Conservation (phyloP, 2,797 vertebrate genomes). For the Lithobates pipiens region DNA sequence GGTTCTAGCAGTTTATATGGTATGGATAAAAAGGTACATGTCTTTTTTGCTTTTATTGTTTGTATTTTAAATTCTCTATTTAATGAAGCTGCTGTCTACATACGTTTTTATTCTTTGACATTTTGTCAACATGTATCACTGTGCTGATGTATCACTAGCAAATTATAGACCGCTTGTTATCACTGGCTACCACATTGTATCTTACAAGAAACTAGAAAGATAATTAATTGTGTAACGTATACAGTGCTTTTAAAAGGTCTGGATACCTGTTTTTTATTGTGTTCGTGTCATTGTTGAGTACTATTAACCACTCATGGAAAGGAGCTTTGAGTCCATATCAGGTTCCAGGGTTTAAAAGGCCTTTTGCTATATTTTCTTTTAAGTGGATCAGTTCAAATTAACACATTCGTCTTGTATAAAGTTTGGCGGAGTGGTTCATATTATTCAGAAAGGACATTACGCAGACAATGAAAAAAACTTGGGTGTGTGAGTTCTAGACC, state of each 20-base stretch:
- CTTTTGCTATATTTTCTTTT: not conserved
- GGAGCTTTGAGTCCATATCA: not conserved
- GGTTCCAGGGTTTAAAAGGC: not conserved
- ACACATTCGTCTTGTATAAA: not conserved
- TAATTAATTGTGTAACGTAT: not conserved
- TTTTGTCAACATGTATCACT: not conserved
- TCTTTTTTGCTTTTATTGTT: not conserved
- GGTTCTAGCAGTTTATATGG: not conserved
- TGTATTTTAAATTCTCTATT: not conserved
- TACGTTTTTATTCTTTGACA: not conserved
- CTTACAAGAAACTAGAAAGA: not conserved
- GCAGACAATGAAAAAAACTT: not conserved
- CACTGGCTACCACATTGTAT: not conserved
- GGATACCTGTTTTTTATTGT: not conserved
- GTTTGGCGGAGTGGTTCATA: not conserved
- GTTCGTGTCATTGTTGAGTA: not conserved
- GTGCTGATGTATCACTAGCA: not conserved
- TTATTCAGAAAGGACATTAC: not conserved
- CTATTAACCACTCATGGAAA: not conserved
- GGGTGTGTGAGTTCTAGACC: not conserved
- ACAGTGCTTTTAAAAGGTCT: not conserved
- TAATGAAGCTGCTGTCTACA: not conserved
- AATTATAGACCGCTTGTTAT: not conserved
- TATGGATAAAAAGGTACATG: not conserved
- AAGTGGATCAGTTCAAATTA: not conserved